Base-by-base conservation (phyloP, 1,140 invertebrate genomes). In the Zaprionus lachaisei region DNA sequence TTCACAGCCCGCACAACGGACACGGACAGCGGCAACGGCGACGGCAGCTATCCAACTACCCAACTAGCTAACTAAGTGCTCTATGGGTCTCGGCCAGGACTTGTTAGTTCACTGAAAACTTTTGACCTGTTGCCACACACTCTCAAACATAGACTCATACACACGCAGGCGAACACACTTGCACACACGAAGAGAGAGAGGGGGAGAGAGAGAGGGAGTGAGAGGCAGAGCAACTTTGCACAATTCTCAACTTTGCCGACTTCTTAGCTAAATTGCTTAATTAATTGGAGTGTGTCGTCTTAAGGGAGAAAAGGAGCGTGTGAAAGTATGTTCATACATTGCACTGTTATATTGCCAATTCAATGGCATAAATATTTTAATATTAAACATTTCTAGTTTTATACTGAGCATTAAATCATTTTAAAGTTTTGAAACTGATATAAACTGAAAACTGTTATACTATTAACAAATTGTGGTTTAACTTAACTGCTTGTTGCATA, bases 261-360 rank as follows among this genome's bases (percentile, higher is more conserved):
- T 77, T 71, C 77, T 79, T 69, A 79, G 77, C 73, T 75, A 83
- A 89, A 89, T 89, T 86, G 80, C 58, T 75, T 83, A 89, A 86
- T 86, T 86, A 86, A 86, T 86, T 86, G 72, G 72, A 83, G 70
- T 78, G 70, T 57, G 84, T 54, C 38, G 80, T 28, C 34, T 44
- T 6, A n/a, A 9, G 6, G 41, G 47, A 22, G 44, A 20, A 49
- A 49, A 41, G 38, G 15, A 37, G 57, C 37, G 31, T 66, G 41
- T 37, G 15, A 63, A 37, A 47, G 41, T 17, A 47, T 47, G 41
- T 7, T 7, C n/a, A 47, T 51, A 12, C 4, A 51, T 24, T 51
- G 20, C 47, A 60, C 20, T 55, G 47, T 54, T 67, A 61, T 47
- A 47, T 31, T n/a, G n/a, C 12, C 17, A 24, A 65, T 54, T 38